These are phyloP conservation scores for Equus quagga DNA, from an alignment of 2,113 vertebrate species.

Conservation along the genomic window DNA sequence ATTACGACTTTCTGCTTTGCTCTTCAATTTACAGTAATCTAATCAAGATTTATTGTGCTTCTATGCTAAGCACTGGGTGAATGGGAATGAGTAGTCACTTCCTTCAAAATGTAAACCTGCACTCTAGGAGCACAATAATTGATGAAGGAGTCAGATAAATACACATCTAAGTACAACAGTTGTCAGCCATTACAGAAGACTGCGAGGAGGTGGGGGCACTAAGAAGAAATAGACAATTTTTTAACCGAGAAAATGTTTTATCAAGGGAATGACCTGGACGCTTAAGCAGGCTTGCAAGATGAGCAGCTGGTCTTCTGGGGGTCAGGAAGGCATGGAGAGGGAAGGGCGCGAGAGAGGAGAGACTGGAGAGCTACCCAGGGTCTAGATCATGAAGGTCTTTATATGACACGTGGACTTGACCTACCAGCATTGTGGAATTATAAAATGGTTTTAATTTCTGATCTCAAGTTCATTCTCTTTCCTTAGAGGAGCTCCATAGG, in stretches of 20 bases:
- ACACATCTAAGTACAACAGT: too few relatives aligned
- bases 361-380: neutral
- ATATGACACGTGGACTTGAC: neutral
- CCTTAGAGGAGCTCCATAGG: neutral
- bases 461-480: neutral
- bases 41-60: neutral
- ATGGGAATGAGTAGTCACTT: neutral
- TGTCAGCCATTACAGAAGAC: neutral
- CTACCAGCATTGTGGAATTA: neutral
- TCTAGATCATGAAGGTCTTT: neutral
- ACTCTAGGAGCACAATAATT: neutral
- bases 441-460: neutral
- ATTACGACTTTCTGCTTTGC: neutral
- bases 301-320: neutral
- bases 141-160: neutral
- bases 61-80: neutral
- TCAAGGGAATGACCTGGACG: neutral
- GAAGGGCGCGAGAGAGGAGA: neutral
- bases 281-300: neutral
- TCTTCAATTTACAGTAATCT: neutral
- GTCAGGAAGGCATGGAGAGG: fast-evolving
- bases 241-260: neutral
- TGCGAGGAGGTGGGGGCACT: neutral
- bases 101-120: neutral
- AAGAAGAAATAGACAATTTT: neutral